These are phyloP conservation scores for Erannis defoliaria DNA, from an alignment of 2,888 invertebrate species.

Conservation along the genomic window DNA sequence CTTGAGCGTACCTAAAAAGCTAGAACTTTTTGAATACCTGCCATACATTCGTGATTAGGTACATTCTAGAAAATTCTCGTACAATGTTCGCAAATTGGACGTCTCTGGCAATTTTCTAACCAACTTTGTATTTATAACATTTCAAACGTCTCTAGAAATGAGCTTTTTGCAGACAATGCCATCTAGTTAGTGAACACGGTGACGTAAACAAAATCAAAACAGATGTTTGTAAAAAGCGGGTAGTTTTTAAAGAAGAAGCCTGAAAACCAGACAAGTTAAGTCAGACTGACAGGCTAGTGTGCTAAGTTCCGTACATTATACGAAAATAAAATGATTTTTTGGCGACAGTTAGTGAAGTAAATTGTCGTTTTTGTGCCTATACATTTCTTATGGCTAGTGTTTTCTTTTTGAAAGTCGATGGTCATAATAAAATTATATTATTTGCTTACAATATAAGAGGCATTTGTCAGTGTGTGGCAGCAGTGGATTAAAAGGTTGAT, in stretches of 20 bases:
- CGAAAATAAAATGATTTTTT: too few relatives aligned
- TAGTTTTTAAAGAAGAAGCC: constrained; percentile 22
- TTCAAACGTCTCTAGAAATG: constrained; percentile 30
- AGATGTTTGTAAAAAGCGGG: constrained; percentile 39
- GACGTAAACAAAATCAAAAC: constrained; percentile 38
- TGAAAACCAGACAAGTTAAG: neutral
- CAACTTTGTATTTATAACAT: constrained; percentile 29
- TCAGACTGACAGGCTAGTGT: neutral
- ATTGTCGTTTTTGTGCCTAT: too few relatives aligned
- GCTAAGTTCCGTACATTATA: neutral
- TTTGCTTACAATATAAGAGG: too few relatives aligned
- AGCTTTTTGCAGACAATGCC: constrained; percentile 29
- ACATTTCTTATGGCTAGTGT: too few relatives aligned
- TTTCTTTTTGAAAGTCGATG: too few relatives aligned
- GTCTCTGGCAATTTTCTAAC: constrained; percentile 15
- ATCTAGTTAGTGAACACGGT: constrained; percentile 38
- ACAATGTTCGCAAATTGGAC: constrained; percentile 32
- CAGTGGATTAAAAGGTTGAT: too few relatives aligned
- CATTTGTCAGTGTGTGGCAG: too few relatives aligned
- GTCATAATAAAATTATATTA: too few relatives aligned
- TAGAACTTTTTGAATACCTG: constrained; percentile 9
- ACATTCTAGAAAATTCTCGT: constrained; percentile 20
- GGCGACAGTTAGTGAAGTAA: too few relatives aligned
- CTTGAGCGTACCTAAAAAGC: neutral
- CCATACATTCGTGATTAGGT: constrained; percentile 11